Percentiles rank a stretch among this genome's conserved stretches.
These are phyloP conservation scores for Apteryx owenii DNA, from an alignment of 2,113 vertebrate genomes.

Conservation along the genomic window DNA sequence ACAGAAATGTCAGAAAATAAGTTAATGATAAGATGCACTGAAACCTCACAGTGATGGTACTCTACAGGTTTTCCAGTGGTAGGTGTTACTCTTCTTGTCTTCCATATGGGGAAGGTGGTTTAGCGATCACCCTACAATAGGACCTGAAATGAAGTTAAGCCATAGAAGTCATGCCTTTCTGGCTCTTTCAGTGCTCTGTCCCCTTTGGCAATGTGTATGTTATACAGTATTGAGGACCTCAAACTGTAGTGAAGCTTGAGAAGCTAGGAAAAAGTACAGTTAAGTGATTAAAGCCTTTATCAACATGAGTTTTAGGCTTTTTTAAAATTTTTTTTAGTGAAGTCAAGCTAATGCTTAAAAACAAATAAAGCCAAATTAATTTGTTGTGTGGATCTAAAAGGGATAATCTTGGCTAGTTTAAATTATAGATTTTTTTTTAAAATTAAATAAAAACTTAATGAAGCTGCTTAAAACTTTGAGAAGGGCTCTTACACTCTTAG, in stretches of 20 bases:
- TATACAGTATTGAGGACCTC: background rate
- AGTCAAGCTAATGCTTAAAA: background rate
- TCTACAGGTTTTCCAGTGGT: accelerated
- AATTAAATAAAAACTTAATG: background rate
- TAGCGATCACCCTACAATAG: background rate
- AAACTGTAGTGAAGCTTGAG: background rate
- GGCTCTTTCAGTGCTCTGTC: background rate
- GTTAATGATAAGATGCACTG: background rate
- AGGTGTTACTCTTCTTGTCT: background rate
- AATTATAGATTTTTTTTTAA: background rate
- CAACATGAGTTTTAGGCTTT: background rate
- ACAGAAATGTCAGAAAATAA: background rate
- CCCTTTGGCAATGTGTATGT: background rate
- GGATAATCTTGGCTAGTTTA: background rate
- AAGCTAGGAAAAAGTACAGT: background rate
- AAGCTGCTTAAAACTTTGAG: background rate
- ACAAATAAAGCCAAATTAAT: background rate
- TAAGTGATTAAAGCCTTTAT: background rate
- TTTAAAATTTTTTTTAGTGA: background rate
- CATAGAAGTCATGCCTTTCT: background rate
- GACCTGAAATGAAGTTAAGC: background rate
- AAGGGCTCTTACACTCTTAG: background rate
- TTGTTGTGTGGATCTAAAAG: background rate
- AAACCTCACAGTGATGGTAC: background rate
- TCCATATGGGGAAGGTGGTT: accelerated